Percentiles rank a stretch among this genome's conserved stretches.
These are phyloP conservation scores for Spodoptera litura DNA, from an alignment of 1,140 invertebrate species.

Conservation along the genomic window DNA sequence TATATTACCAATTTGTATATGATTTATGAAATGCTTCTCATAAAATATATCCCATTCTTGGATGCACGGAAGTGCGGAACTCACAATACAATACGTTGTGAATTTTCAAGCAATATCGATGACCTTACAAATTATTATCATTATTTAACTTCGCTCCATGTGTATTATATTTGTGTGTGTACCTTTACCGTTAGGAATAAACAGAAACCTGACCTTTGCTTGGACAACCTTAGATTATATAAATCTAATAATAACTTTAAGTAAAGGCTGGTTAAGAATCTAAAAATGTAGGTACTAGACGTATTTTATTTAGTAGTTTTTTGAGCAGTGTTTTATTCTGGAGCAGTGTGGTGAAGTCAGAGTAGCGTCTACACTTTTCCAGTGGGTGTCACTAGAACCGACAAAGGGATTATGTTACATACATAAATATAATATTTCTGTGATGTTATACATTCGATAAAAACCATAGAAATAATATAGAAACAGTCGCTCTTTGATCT, in stretches of 20 bases:
- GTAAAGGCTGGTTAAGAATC: no score
- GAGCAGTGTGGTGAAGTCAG: no score
- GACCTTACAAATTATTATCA: slow-evolving; percentile 39
- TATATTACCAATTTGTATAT: slow-evolving; percentile 7
- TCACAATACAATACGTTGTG: neutral
- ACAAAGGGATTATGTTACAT: no score
- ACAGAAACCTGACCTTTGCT: neutral
- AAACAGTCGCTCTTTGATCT: no score
- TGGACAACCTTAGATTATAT: neutral
- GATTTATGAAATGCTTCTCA: neutral
- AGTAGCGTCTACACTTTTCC: no score
- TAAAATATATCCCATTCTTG: neutral
- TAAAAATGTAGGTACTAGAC: no score
- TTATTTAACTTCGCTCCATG: slow-evolving; percentile 20
- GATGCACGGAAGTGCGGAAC: slow-evolving; percentile 24
- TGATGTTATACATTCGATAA: no score
- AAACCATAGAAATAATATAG: no score
- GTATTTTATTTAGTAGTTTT: no score
- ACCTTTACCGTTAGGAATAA: slow-evolving; percentile 5
- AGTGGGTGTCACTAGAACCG: no score
- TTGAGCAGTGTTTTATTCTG: no score
- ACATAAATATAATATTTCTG: no score
- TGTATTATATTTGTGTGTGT: neutral
- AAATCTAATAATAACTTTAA: neutral
- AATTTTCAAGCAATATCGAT: neutral